phyloP scores from a whole-genome alignment of 2,797 vertebrate species.

The Mus caroli region DNA sequence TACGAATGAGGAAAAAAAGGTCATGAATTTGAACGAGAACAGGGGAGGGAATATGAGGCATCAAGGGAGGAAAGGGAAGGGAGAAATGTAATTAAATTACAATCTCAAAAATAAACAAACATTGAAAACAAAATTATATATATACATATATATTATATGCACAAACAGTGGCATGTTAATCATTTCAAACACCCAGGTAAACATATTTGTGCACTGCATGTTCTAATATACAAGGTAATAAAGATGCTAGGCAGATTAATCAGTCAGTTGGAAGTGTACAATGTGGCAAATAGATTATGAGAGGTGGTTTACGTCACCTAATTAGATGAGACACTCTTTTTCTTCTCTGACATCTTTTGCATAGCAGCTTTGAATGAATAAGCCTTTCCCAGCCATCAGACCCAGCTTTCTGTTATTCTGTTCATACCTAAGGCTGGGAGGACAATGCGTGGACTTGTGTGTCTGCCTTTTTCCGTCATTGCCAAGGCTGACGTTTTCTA shows the following conservation, averaged over 20 bases:
- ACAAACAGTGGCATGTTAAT: neutral
- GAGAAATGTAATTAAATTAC: neutral
- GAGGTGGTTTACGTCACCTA: neutral
- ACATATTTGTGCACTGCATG: neutral
- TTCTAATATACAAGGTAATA: neutral
- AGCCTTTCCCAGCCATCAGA: neutral
- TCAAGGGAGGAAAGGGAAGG: neutral
- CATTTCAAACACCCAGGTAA: neutral
- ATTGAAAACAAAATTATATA: neutral
- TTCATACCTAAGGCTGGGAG: neutral
- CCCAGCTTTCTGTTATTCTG: neutral
- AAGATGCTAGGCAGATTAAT: neutral
- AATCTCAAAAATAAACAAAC: neutral
- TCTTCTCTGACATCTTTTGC: neutral
- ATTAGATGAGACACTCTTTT: constrained; percentile 26
- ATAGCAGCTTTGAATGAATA: neutral
- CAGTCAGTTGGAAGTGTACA: neutral
- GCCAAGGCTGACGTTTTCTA: neutral
- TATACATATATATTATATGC: too few relatives aligned
- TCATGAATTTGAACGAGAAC: neutral
- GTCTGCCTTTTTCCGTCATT: neutral
- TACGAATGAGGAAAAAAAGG: neutral
- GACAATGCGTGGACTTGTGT: neutral
- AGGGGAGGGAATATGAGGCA: neutral
- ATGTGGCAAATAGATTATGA: neutral